Evolutionary conservation across 2,888 invertebrate genomes (phyloP).

Genomic region (Bruchidius siliquastri): DNA sequence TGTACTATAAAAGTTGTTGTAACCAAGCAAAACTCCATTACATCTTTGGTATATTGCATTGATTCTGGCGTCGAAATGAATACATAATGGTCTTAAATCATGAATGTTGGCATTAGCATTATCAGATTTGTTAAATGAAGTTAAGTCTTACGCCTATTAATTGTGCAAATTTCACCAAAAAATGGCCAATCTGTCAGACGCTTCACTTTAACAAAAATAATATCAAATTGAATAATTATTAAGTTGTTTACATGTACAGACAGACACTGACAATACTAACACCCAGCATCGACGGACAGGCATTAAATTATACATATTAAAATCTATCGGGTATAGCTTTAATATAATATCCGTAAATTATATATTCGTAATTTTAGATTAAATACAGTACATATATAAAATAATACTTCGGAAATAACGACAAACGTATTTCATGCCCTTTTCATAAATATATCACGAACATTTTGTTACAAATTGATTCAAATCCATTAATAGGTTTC

Average conservation of each 20-base stretch:
- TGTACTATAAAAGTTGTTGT: not conserved
- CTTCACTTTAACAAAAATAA: no score
- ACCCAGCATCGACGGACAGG: not conserved
- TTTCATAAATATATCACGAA: not conserved
- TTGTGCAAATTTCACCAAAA: no score
- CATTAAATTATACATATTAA: not conserved
- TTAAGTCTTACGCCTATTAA: no score
- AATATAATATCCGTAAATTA: not conserved
- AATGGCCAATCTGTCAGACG: no score
- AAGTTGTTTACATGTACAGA: no score
- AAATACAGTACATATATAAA: not conserved
- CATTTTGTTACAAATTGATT: not conserved
- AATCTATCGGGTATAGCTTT: not conserved
- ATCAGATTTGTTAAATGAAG: no score
- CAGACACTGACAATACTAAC: not conserved
- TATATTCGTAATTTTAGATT: not conserved
- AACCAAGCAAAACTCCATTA: not conserved
- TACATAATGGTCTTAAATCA: no score
- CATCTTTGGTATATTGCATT: not conserved
- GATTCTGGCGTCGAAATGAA: not conserved
- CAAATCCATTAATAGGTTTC: not conserved
- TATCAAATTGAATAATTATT: no score
- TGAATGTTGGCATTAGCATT: no score
- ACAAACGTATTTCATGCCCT: not conserved
- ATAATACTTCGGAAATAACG: not conserved